Base-by-base conservation (phyloP, 2,888 invertebrate species). In the Cephus sareptanus region DNA sequence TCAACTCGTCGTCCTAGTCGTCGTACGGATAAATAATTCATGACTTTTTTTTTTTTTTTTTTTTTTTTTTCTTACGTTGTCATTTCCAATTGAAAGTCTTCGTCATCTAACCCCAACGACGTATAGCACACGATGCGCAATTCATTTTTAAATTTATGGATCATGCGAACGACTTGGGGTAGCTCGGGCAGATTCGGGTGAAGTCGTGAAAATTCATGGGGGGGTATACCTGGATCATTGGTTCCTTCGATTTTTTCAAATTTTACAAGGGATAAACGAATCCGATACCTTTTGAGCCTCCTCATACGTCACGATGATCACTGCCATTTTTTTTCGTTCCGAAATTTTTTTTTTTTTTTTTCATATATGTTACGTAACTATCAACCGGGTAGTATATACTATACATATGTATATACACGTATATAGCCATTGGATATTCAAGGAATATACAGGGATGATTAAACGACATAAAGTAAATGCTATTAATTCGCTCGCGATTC, bases 21-120 rank as follows among this genome's bases (percentile, higher is more conserved):
- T 56, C 56, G 86, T 85, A 80, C 35, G 79, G 81, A 87, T 89
- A 87, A 88, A 89, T 89, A 84, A 89, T 89, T 88, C 86, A 88
- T 81, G 69, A 79, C 81, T 85, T 88, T 81, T 85, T 88, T 84
- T 84, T 35, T 85, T 88, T 84, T 84, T 35, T 30, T 30, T 30
- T 35, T 35, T 35, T 12, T 35, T 34, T 11, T 34, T 33, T 33
- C 33, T 33, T 11, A 34, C 85, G 75, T 77, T 75, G 81, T 76
- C 74, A 56, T 56, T 56, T 34, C 75, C 31, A 79, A 74, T 74
- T 74, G 37, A 35, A 23, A 35, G 34, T 34, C 74, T n/a, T 74
- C 35, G 74, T 74, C 37, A 35, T 71, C 56, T 23, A 56, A 2
- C 23, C 56, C 9, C 9, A 9, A 9, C 56, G 23, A 15, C 23